Evolutionary conservation across 2,888 invertebrate genomes (phyloP), one percentile per base, ranked within the genome.

Genomic region (Sisyra terminalis): DNA sequence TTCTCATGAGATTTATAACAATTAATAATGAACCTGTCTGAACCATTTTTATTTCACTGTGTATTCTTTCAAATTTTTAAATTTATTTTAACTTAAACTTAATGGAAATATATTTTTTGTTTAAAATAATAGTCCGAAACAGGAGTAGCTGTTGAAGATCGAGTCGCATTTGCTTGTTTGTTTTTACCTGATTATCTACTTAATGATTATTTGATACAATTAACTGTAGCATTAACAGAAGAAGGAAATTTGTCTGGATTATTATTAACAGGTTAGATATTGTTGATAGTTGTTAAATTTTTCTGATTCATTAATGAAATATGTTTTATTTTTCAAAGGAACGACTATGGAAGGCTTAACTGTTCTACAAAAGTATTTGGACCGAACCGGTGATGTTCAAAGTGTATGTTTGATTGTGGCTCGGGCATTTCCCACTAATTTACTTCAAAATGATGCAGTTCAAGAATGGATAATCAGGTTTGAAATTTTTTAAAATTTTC

Each of bases 111-210:
- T 35, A 8, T 3, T 16, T 29, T 31, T 4, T 17, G 29, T 30
- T 15, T 40, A 41, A 29, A 17, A 11, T 39, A 45, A 46, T 58
- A 89, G 83, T 78, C 78, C 55, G 92, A 93, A 61, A 74, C 71
- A 34, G 85, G 78, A 37, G 78, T 94, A 65, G 78, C 83, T 0
- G 76, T 94, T 7, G 81, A 83, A 50, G 92, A 92, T 64, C 71
- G 87, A 52, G 78, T 92, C 41, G 90, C 89, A n/a, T 89, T 92
- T 65, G 89, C 90, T 14, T 81, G 87, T 55, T 77, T 79, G 55
- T 92, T 80, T 66, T 67, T 92, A 17, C 74, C 86, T 1, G 93
- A 94, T 64, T 65, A 65, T 13, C 75, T 82, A 62, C 67, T 94
- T 47, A 66, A 73, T 45, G 85, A 86, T 35, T 93, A 82, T 64